Percentiles rank a stretch among this genome's conserved stretches.
These are phyloP conservation scores for Microctonus brassicae DNA, from an alignment of 2,888 invertebrate species.

Conservation along the genomic window DNA sequence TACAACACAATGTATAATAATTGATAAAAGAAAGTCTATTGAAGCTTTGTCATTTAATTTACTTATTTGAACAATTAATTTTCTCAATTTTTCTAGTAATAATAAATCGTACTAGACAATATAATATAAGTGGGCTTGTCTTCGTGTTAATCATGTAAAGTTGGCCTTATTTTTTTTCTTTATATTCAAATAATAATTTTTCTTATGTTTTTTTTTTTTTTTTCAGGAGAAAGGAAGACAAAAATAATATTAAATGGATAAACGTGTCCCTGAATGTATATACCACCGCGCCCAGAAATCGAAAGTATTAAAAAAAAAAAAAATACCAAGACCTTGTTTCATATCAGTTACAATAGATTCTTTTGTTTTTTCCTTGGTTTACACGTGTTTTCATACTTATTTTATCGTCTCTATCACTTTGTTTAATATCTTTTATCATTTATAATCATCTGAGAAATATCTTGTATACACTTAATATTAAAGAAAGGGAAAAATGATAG, in stretches of 20 bases:
- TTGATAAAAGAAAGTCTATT: background rate
- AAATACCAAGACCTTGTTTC: background rate
- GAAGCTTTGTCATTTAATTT: background rate
- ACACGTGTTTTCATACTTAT: background rate
- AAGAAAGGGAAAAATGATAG: background rate
- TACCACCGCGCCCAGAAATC: slow-evolving; percentile 14
- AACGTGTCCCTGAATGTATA: slow-evolving; percentile 12
- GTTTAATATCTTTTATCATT: background rate
- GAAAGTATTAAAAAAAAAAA: slow-evolving; percentile 11
- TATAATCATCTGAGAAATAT: background rate
- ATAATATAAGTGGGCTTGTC: slow-evolving; percentile 7
- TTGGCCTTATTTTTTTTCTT: background rate
- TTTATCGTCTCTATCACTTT: background rate
- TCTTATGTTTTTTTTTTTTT: background rate
- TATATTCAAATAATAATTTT: background rate
- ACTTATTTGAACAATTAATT: background rate
- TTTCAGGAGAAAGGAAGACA: background rate
- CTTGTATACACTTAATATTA: background rate
- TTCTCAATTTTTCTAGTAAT: background rate
- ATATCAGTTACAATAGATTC: slow-evolving; percentile 14
- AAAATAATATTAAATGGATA: background rate
- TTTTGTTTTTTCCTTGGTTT: background rate
- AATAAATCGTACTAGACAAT: background rate
- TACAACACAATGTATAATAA: background rate
- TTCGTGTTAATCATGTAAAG: background rate